Evolutionary conservation across 2,113 vertebrate genomes (phyloP), one percentile per base, ranked within the genome.

Genomic region (Ifrita kowaldi): DNA sequence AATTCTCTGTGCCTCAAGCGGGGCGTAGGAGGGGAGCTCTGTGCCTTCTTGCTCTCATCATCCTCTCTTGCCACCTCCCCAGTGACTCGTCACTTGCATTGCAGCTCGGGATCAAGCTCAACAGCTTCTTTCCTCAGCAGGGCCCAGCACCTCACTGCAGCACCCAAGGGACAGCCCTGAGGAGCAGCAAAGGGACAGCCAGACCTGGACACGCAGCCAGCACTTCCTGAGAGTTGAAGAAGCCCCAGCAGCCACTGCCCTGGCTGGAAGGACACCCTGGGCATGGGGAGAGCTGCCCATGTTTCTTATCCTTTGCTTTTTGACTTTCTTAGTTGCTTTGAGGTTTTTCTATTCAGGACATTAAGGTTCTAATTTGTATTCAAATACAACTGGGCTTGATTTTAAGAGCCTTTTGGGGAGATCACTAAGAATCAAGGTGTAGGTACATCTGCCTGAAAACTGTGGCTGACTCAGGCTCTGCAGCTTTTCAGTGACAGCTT

Each of bases 141-240:
- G 53, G 11, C 4, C 1, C 76, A 91, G 46, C 28, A 70, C 15
- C 17, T 65, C 27, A 18, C 1, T 53, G 4, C 14, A n/a, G n/a
- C 5, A 3, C 11, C 27, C 37, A 46, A 24, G 30, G 46, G 33
- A 64, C 2, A 11, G 35, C 27, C 27, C 4, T 9, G 47, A 69
- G 59, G 22, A 32, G 15, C 53, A 37, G 15, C 1, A 0, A 50
- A 52, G 10, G 23, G 69, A 39, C 64, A 91, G 60, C 11, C 81
- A 84, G 50, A 57, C 13, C 55, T 32, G 75, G 52, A 11, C 16
- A 39, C 0, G 0, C 0, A 3, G 27, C 7, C 30, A 16, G 22
- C 44, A 24, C 35, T 76, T n/a, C 35, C 37, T 6, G 3, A 62
- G 21, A 63, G 79, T 2, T 41, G 59, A 44, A 69, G 78, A 50